Conservation (phyloP, 2,888 invertebrate species). For the Caradrina kadenii region DNA sequence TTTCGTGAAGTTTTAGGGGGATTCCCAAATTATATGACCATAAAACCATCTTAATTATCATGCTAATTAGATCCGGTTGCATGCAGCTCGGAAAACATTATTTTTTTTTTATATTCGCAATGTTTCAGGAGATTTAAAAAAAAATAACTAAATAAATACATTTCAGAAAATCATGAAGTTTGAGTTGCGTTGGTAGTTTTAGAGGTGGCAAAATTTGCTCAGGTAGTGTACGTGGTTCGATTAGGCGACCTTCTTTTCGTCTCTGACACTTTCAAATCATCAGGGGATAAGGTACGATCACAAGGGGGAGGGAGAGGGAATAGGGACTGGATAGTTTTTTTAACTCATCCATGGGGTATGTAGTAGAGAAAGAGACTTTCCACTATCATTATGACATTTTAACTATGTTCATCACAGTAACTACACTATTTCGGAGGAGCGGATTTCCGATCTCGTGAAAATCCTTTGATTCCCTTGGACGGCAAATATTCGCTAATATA, state of each 20-base stretch:
- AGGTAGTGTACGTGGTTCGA: too few relatives aligned
- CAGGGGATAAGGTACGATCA: not conserved
- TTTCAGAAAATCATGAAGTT: not conserved
- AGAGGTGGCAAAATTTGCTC: too few relatives aligned
- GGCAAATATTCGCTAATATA: not conserved
- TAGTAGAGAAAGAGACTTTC: too few relatives aligned
- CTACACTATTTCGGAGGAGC: too few relatives aligned
- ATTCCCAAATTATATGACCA: conserved; percentile 29
- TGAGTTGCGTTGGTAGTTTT: not conserved
- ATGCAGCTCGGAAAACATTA: not conserved
- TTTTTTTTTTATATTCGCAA: not conserved
- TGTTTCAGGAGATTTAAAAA: not conserved
- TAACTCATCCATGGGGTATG: too few relatives aligned
- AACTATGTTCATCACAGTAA: too few relatives aligned
- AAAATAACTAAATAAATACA: not conserved
- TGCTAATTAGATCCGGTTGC: conserved; percentile 11
- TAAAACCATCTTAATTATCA: conserved; percentile 16
- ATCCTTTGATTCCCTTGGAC: not conserved
- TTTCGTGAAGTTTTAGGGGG: conserved; percentile 23
- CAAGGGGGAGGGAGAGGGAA: too few relatives aligned
- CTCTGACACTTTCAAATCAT: not conserved
- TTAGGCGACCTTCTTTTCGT: not conserved
- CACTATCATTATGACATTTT: too few relatives aligned
- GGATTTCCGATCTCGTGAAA: not conserved
- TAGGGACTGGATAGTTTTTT: too few relatives aligned